Evolutionary conservation across 2,888 invertebrate species (phyloP).

Genomic region (Macrosiphum euphorbiae): DNA sequence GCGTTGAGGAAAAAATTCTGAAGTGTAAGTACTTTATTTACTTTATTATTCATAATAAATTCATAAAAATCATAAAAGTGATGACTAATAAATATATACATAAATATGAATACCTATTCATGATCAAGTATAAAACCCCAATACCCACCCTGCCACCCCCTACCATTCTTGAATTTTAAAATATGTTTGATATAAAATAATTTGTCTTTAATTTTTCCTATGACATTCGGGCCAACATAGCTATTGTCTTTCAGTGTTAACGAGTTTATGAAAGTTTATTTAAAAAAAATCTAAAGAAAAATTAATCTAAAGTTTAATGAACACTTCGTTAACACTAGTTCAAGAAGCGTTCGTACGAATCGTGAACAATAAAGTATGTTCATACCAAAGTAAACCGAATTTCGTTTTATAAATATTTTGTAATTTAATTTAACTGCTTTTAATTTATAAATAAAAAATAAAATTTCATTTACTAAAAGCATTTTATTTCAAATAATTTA

Average conservation of each 20-base stretch:
- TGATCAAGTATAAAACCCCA: not conserved
- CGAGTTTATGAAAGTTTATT: constrained; percentile 50
- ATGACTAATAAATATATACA: not conserved
- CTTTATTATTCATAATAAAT: not conserved
- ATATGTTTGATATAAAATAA: not conserved
- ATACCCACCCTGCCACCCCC: not conserved
- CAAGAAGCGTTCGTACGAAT: not conserved
- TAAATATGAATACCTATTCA: not conserved
- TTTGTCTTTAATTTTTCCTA: too few species aligned
- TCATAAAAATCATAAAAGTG: not conserved
- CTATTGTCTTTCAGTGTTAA: constrained; percentile 13
- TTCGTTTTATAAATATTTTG: constrained; percentile 25
- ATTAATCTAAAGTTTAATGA: constrained; percentile 42
- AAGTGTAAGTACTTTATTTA: not conserved
- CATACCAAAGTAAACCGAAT: not conserved
- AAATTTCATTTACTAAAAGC: not conserved
- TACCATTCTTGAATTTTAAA: not conserved
- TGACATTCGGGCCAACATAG: not conserved
- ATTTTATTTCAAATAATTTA: constrained; percentile 5
- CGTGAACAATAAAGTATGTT: constrained; percentile 20
- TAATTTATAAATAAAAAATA: constrained; percentile 6
- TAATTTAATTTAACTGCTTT: constrained; percentile 29
- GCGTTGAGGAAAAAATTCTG: not conserved
- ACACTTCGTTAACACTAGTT: constrained; percentile 26
- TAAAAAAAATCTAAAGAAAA: constrained; percentile 6